Percentiles rank a stretch among this genome's conserved stretches.
phyloP scores from a whole-genome alignment of 2,113 vertebrate species.

The Trematocara stigmaticum region DNA sequence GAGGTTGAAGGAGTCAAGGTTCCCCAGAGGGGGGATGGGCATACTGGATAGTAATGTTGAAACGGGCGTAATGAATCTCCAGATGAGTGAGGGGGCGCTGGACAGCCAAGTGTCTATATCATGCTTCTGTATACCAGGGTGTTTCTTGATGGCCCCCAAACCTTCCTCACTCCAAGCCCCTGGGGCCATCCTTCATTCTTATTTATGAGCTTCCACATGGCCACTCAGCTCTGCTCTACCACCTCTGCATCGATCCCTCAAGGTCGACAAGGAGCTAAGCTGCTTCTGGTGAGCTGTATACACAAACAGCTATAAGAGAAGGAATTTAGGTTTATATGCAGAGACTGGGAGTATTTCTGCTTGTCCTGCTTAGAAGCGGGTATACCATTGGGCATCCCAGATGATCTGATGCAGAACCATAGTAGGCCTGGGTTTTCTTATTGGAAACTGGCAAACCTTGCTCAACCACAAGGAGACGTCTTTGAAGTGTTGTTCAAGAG shows the following conservation, averaged over 20 bases:
- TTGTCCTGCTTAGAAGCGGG: slow-evolving; percentile 2
- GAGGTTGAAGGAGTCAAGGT: slow-evolving; percentile 58
- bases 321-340: not conserved
- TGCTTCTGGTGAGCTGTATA: slow-evolving; percentile 26
- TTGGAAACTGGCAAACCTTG: not conserved
- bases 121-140: slow-evolving; percentile 19
- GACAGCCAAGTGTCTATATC: slow-evolving; percentile 33
- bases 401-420: slow-evolving; percentile 3
- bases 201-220: slow-evolving; percentile 74
- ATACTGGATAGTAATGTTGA: slow-evolving; percentile 49
- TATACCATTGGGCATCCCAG: not conserved
- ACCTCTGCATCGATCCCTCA: slow-evolving; percentile 68
- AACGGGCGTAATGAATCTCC: slow-evolving; percentile 67
- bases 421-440: not conserved
- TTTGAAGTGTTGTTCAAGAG: not conserved
- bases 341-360: not conserved
- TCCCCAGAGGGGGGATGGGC: slow-evolving; percentile 35
- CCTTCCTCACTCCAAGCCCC: slow-evolving; percentile 31
- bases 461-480: not conserved
- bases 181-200: slow-evolving; percentile 72
- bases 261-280: slow-evolving; percentile 64
- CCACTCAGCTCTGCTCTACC: slow-evolving; percentile 57
- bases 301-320: not conserved
- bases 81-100: slow-evolving; percentile 45
- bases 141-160: slow-evolving; percentile 47